Base-by-base conservation (phyloP, 2,113 vertebrate genomes). In the Centropristis striata region DNA sequence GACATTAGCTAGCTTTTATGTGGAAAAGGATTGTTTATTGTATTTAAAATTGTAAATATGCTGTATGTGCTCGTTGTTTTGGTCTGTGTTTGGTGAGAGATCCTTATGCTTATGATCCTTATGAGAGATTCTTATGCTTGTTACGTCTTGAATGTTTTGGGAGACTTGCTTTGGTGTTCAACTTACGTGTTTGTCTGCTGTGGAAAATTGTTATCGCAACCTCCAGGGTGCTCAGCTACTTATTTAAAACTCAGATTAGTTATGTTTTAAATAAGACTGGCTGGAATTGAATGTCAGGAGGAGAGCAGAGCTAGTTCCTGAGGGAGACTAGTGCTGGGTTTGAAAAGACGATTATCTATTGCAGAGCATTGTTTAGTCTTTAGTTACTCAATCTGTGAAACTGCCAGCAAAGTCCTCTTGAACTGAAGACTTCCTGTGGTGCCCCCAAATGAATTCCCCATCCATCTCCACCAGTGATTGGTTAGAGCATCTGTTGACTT, bases 1-100 rank as follows among this genome's bases (percentile, higher is more conserved):
- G 27, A 82, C 58, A 36, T 58, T 39, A 20, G 25, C 25, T 68
- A 13, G 23, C 23, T 86, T 81, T 80, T 70, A 65, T 37, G 18
- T 41, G 41, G 39, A 73, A 71, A 63, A 72, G 15, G 14, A 47
- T 66, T 66, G 65, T 78, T 79, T 69, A 54, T 72, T 70, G 68
- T 90, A 85, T 91, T 88, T 86, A 87, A 90, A 78, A 15, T 83
- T 90, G 86, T 86, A 75, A 78, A 84, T 90, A 79, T 68, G 13
- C 73, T 72, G 63, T 70, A 5, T 67, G 66, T 87, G 78, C 66
- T 80, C 0, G 27, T 75, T 67, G 75, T 80, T 59, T 47, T 57
- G 67, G 57, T 82, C 65, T 68, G 72, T 82, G 75, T 81, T 59
- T 63, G 60, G 75, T 71, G 47, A 18, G 41, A 25, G 60, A 67